These are phyloP conservation scores for Oceanodroma leucorhoa DNA, from an alignment of 2,797 vertebrate genomes.

Conservation along the genomic window DNA sequence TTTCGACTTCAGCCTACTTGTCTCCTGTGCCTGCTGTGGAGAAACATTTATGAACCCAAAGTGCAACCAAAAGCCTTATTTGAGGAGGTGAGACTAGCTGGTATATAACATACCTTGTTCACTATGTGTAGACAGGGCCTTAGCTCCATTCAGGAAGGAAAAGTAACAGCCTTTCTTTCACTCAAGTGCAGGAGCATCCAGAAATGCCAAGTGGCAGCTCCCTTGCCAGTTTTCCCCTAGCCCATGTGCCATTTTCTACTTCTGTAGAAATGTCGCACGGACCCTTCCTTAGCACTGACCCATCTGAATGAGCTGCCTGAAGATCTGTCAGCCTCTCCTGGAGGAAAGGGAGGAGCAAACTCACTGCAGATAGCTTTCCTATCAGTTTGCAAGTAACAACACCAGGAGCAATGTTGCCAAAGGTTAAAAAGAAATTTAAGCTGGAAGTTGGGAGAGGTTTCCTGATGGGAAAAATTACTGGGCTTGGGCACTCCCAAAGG, in stretches of 20 bases:
- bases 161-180: not conserved
- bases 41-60: not conserved
- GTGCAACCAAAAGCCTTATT: not conserved
- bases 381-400: not conserved
- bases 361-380: slow-evolving; percentile 2
- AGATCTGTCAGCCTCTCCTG: not conserved
- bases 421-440: slow-evolving; percentile 7
- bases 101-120: not conserved
- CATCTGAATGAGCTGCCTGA: not conserved
- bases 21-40: not conserved
- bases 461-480: slow-evolving; percentile 54
- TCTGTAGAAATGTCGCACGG: not conserved
- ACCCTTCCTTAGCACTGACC: not conserved
- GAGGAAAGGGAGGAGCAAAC: slow-evolving; percentile 35
- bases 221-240: not conserved
- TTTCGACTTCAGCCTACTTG: not conserved
- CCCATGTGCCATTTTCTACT: not conserved
- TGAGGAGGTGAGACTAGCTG: not conserved
- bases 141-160: not conserved
- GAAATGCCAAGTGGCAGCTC: not conserved
- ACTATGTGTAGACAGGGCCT: not conserved
- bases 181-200: not conserved
- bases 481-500: slow-evolving; percentile 24
- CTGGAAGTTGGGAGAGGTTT: slow-evolving; percentile 53
- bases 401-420: not conserved